These are phyloP conservation scores for Epizoanthus rinbou DNA, from an alignment of 92 coral and sea anemone species.

Conservation along the genomic window DNA sequence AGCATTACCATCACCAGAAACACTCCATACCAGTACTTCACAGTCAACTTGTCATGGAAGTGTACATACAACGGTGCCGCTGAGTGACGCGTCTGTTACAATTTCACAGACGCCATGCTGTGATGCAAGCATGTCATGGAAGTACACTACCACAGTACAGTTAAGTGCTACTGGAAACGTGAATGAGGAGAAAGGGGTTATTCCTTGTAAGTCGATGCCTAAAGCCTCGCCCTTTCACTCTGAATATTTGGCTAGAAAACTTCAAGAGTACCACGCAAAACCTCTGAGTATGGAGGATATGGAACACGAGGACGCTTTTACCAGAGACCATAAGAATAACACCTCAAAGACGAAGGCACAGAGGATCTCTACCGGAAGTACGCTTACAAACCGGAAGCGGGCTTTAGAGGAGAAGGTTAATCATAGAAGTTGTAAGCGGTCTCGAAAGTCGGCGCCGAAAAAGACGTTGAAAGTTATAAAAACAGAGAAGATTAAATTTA, in stretches of 20 bases:
- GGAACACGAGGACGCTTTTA: neutral
- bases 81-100: neutral
- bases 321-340: neutral
- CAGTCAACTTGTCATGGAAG: neutral
- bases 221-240: conserved; percentile 27
- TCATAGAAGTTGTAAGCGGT: neutral
- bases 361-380: neutral
- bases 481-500: neutral
- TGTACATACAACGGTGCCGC: neutral
- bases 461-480: neutral
- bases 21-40: neutral
- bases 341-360: neutral
- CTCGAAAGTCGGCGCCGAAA: conserved; percentile 40
- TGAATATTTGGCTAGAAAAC: conserved; percentile 7
- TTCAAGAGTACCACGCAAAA: conserved; percentile 9
- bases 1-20: neutral
- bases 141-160: neutral
- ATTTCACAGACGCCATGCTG: too few relatives aligned
- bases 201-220: neutral
- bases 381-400: neutral
- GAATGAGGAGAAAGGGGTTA: neutral
- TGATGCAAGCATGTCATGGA: too few relatives aligned
- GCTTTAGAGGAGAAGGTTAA: neutral
- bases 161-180: neutral
- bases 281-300: neutral